Conservation (phyloP, 2,888 invertebrate genomes). For the Orthosia gothica region DNA sequence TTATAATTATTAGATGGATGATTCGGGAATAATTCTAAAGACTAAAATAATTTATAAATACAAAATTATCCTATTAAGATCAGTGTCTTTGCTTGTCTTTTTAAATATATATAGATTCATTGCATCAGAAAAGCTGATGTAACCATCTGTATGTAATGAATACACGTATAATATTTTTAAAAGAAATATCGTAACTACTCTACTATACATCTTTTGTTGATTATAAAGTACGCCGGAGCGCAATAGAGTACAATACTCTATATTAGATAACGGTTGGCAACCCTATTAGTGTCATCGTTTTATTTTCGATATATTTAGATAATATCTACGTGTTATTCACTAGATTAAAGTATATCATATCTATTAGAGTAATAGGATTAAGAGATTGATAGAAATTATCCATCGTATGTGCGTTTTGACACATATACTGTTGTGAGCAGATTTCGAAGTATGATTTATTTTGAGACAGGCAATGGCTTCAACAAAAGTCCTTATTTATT, state of each 20-base stretch:
- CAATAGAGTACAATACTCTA: background rate
- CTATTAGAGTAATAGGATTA: constrained; percentile 41
- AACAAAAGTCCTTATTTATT: too few relatives aligned
- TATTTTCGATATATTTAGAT: constrained; percentile 15
- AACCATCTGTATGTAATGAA: background rate
- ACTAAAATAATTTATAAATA: too few relatives aligned
- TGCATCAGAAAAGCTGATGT: background rate
- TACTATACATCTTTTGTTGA: too few relatives aligned
- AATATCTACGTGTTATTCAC: constrained; percentile 15
- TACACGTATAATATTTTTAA: background rate
- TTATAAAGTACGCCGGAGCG: too few relatives aligned
- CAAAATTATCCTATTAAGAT: too few relatives aligned
- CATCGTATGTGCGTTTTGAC: background rate
- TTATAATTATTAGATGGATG: too few relatives aligned
- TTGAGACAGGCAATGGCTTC: too few relatives aligned
- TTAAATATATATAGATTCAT: background rate
- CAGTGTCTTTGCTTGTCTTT: background rate
- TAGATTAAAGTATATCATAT: constrained; percentile 27
- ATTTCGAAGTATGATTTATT: background rate
- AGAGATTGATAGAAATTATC: constrained; percentile 16
- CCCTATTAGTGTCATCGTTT: constrained; percentile 3
- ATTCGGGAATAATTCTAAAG: too few relatives aligned
- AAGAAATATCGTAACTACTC: too few relatives aligned
- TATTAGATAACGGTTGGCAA: too few relatives aligned
- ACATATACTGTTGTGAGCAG: background rate